A percentile compares a stretch with the other conserved stretches of the same genome.
Conservation (phyloP, 2,888 invertebrate genomes). For the Ormyrus labotus region DNA sequence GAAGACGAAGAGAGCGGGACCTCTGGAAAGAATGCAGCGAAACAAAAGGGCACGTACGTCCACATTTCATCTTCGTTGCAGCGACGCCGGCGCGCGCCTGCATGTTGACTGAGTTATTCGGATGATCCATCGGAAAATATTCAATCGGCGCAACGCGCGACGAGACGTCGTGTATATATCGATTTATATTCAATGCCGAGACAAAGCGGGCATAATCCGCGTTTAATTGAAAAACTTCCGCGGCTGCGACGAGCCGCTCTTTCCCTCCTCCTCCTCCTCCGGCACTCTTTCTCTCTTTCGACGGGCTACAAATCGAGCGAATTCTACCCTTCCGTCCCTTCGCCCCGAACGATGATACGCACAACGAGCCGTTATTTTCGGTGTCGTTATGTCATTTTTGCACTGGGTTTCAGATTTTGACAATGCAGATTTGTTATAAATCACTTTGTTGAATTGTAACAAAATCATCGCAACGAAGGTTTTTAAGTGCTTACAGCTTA, state of each 20-base stretch:
- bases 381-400: background rate
- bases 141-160: slow-evolving; percentile 63
- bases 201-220: slow-evolving; percentile 74
- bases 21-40: slow-evolving; percentile 37
- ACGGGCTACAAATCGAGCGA: slow-evolving; percentile 16
- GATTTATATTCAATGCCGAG: slow-evolving; percentile 65
- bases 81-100: slow-evolving; percentile 22
- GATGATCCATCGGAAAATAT: slow-evolving; percentile 71
- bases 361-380: slow-evolving; percentile 3
- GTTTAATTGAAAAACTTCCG: slow-evolving; percentile 74
- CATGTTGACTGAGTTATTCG: slow-evolving; percentile 72
- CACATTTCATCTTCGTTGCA: slow-evolving; percentile 52
- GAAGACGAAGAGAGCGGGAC: background rate
- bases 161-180: slow-evolving; percentile 63
- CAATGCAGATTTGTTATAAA: too few species aligned
- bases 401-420: too few species aligned
- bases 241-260: background rate
- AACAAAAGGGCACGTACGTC: slow-evolving; percentile 43
- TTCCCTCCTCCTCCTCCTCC: too few species aligned
- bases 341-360: background rate
- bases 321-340: background rate
- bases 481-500: too few species aligned
- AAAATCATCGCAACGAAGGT: too few species aligned
- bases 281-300: slow-evolving; percentile 5
- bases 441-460: too few species aligned